Conservation (phyloP, 2,797 vertebrate genomes). For the Parambassis ranga region DNA sequence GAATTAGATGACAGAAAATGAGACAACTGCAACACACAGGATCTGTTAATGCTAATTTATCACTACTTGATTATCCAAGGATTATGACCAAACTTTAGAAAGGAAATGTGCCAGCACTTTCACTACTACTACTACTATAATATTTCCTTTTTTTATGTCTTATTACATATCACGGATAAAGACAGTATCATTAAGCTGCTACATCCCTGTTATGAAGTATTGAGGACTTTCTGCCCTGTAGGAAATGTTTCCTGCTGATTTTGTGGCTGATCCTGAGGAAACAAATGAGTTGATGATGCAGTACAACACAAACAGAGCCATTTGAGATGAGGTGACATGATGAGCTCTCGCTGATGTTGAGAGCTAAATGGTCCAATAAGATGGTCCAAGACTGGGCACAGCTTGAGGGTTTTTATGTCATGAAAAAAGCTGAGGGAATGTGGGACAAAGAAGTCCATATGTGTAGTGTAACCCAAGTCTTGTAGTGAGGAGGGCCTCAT, state of each 20-base stretch:
- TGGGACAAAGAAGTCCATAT: constrained; percentile 71
- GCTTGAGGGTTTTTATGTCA: constrained; percentile 35
- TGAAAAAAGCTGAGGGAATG: constrained; percentile 51
- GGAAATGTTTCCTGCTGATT: neutral
- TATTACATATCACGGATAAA: too few relatives aligned
- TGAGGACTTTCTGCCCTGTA: neutral
- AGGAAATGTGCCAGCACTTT: too few relatives aligned
- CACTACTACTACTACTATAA: too few relatives aligned
- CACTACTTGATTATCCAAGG: too few relatives aligned
- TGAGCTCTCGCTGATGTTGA: constrained; percentile 22
- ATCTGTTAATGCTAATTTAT: too few relatives aligned
- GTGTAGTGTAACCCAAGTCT: constrained; percentile 73
- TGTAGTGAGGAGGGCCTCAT: constrained; percentile 73
- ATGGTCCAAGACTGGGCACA: constrained; percentile 9
- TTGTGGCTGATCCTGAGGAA: neutral
- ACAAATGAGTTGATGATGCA: too few relatives aligned
- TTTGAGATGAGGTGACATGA: constrained; percentile 4
- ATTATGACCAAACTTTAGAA: too few relatives aligned
- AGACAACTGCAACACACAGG: too few relatives aligned
- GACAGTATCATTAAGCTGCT: too few relatives aligned
- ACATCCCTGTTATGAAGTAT: neutral
- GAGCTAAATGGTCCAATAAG: neutral
- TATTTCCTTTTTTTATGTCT: too few relatives aligned
- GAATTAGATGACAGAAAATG: too few relatives aligned
- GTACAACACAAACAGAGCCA: constrained; percentile 1